These are phyloP conservation scores for Neogale vison DNA, from an alignment of 2,113 vertebrate genomes.

Conservation along the genomic window DNA sequence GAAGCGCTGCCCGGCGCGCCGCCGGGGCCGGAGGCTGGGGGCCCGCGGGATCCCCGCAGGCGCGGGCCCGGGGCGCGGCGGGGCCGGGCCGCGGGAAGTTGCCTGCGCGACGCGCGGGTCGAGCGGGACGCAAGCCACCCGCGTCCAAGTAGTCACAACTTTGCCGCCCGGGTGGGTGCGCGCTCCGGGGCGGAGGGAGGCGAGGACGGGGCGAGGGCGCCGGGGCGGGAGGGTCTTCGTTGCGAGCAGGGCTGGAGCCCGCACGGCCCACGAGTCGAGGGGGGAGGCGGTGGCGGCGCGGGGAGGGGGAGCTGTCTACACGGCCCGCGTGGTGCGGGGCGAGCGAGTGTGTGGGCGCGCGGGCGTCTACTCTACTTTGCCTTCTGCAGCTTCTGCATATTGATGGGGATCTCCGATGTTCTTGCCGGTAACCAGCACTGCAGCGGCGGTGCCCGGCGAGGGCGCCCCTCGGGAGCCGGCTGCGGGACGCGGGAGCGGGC, in stretches of 20 bases:
- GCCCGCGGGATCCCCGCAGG: slow-evolving; percentile 35
- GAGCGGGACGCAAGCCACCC: not conserved
- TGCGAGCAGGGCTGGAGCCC: not conserved
- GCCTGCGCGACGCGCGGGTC: not conserved
- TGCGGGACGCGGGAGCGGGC: not conserved
- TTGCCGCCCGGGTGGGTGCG: slow-evolving; percentile 43
- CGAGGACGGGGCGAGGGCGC: not conserved
- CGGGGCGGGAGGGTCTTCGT: not conserved
- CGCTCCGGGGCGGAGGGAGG: not conserved
- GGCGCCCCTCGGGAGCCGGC: slow-evolving; percentile 35
- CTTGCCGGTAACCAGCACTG: not conserved
- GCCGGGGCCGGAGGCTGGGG: slow-evolving; percentile 21
- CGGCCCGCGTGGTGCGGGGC: slow-evolving; percentile 21
- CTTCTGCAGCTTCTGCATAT: slow-evolving; percentile 45
- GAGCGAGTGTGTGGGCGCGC: not conserved
- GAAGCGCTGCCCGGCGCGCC: slow-evolving; percentile 47
- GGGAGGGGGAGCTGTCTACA: not conserved
- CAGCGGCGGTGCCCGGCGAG: not conserved
- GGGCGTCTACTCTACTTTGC: slow-evolving; percentile 48
- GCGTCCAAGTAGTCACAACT: slow-evolving; percentile 57
- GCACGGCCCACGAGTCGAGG: not conserved
- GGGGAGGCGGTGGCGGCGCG: not conserved
- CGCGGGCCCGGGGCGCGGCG: slow-evolving; percentile 39
- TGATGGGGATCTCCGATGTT: not conserved
- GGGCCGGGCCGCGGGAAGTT: slow-evolving; percentile 53